Evolutionary conservation across 2,888 invertebrate genomes (phyloP), one percentile per base, ranked within the genome.

Genomic region (Hipparchia sbordonii): DNA sequence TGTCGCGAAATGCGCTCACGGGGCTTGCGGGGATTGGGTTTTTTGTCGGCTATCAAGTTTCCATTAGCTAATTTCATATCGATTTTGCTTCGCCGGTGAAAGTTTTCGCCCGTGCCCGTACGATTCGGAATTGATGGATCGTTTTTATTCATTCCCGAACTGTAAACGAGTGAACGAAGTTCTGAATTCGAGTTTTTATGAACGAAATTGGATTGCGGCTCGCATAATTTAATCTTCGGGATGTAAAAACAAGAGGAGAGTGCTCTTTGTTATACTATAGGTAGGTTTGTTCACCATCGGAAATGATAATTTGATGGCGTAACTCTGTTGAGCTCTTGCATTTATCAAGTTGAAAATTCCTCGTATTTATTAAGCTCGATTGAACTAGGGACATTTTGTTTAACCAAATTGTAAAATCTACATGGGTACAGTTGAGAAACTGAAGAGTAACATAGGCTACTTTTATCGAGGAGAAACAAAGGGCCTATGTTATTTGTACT

Each of bases 51-150:
- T 91, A 92, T 93, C 93, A 92, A 92, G 90, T 92, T 93, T 92
- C 92, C 92, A 92, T 93, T 93, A 92, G 91, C 92, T 93, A 93
- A 93, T 93, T 92, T 89, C 87, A 83, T 89, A 92, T 92, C 89
- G 92, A 87, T 87, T 86, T 84, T 80, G 78, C 72, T 81, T 81
- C 81, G 80, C 84, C 87, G 85, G 88, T 82, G 86, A 84, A 88
- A 89, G 84, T 87, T 89, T 62, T 84, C 83, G 78, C 82, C 81
- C 81, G 81, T 78, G 80, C 78, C 71, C 80, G 82, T 83, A 79
- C 85, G 84, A 87, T 89, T 84, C 84, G 79, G 78, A 87, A 87
- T 88, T 91, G 91, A 92, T 92, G 89, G 90, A 91, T 92, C 87
- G 89, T 88, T 90, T 90, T 90, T 91, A 89, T 90, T 87, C 87